Evolutionary conservation across 1,140 invertebrate species (phyloP).

Genomic region (Bombus waltoni): DNA sequence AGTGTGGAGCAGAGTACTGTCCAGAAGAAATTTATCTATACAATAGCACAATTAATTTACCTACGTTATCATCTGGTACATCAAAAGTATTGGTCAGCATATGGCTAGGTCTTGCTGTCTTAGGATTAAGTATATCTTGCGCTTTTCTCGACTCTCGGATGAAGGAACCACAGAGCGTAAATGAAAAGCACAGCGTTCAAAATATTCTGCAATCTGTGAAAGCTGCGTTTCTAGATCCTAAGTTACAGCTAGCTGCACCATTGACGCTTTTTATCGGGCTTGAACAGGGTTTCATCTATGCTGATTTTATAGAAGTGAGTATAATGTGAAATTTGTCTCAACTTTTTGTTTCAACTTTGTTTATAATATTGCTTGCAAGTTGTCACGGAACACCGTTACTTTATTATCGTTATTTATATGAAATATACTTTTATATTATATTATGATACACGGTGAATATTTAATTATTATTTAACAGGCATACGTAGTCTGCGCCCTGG

Average conservation of each 20-base stretch:
- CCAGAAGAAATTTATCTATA: slow-evolving; percentile 73
- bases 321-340: background rate
- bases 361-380: too few relatives aligned
- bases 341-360: too few relatives aligned
- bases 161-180: slow-evolving; percentile 76
- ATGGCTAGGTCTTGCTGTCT: slow-evolving; percentile 83
- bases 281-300: slow-evolving; percentile 89
- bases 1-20: slow-evolving; percentile 76
- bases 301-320: slow-evolving; percentile 87
- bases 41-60: slow-evolving; percentile 75
- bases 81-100: slow-evolving; percentile 81
- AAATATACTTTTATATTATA: too few relatives aligned
- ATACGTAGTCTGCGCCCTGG: slow-evolving; percentile 86
- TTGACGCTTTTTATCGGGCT: slow-evolving; percentile 88
- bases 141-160: slow-evolving; percentile 82
- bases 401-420: too few relatives aligned
- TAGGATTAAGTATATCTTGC: slow-evolving; percentile 83
- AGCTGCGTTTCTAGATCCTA: slow-evolving; percentile 81
- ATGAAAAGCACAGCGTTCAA: slow-evolving; percentile 67
- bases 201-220: slow-evolving; percentile 76
- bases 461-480: slow-evolving; percentile 77
- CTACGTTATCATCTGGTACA: slow-evolving; percentile 78
- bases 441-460: background rate
- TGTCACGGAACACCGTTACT: too few relatives aligned
- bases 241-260: slow-evolving; percentile 85